Conservation (phyloP, 1,140 invertebrate species). For the Drosophila lacteicornis region DNA sequence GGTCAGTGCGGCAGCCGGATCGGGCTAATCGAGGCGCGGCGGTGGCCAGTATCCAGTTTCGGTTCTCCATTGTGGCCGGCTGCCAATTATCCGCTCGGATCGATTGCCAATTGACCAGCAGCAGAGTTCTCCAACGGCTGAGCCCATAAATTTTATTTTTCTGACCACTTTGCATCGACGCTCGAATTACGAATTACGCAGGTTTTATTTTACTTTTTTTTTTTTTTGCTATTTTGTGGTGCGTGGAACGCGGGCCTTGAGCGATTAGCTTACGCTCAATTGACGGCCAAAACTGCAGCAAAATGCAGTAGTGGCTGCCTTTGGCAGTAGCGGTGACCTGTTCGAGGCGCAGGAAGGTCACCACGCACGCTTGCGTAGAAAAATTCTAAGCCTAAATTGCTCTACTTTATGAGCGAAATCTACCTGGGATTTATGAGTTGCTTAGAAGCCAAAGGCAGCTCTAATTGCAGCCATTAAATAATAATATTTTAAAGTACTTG, state of each 20-base stretch:
- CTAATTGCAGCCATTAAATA: neutral
- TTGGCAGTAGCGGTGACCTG: conserved; percentile 28
- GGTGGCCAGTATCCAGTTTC: conserved; percentile 25
- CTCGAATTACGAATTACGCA: conserved; percentile 37
- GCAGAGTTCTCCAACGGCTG: conserved; percentile 20
- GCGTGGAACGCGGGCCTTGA: conserved; percentile 36
- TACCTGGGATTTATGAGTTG: conserved; percentile 1
- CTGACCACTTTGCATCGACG: conserved; percentile 54
- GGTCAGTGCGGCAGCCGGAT: conserved; percentile 32
- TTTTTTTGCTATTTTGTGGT: conserved; percentile 1
- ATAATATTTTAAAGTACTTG: conserved; percentile 3
- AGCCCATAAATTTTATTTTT: conserved; percentile 48
- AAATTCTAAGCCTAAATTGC: conserved; percentile 2
- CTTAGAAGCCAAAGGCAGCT: neutral
- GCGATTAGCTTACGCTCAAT: conserved; percentile 30
- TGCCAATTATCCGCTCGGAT: conserved; percentile 44
- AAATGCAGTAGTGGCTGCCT: conserved; percentile 6
- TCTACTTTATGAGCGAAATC: neutral
- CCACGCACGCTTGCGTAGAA: conserved; percentile 10
- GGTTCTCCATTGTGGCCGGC: conserved; percentile 41
- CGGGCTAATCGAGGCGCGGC: conserved; percentile 18
- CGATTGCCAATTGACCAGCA: conserved; percentile 39
- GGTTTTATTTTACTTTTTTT: neutral
- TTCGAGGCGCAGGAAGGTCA: conserved; percentile 49
- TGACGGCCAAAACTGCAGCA: conserved; percentile 29